Evolutionary conservation across 2,888 invertebrate genomes (phyloP).

Genomic region (Panzeria rudis): DNA sequence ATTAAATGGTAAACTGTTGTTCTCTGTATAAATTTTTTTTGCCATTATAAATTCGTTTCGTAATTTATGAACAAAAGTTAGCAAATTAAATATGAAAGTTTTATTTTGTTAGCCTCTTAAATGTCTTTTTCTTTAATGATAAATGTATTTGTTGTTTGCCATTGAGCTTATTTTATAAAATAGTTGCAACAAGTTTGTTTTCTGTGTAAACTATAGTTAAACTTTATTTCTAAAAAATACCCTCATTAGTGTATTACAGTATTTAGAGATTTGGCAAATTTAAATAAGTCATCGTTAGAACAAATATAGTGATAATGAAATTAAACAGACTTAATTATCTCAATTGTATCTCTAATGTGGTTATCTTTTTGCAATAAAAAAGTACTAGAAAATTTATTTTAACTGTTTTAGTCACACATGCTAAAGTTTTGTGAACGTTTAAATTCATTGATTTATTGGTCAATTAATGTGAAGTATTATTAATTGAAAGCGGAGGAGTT

Average conservation of each 20-base stretch:
- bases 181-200: slow-evolving; percentile 10
- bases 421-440: no score
- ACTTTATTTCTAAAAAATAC: background rate
- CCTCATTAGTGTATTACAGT: background rate
- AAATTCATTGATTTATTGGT: no score
- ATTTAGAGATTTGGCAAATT: background rate
- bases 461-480: no score
- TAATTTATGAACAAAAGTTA: slow-evolving; percentile 50
- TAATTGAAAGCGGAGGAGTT: no score
- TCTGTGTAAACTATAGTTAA: background rate
- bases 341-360: no score
- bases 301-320: no score
- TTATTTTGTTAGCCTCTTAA: slow-evolving; percentile 25
- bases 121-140: background rate
- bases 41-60: slow-evolving; percentile 30
- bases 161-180: background rate
- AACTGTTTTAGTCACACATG: no score
- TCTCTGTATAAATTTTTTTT: slow-evolving; percentile 28
- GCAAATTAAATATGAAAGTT: slow-evolving; percentile 53
- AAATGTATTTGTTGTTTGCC: slow-evolving; percentile 1
- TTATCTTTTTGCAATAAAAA: no score
- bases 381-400: no score
- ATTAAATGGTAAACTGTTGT: slow-evolving; percentile 21
- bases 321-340: no score
- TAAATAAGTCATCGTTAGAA: no score